These are phyloP conservation scores for Drosophila triauraria DNA, from an alignment of 1,140 invertebrate genomes.

Conservation along the genomic window DNA sequence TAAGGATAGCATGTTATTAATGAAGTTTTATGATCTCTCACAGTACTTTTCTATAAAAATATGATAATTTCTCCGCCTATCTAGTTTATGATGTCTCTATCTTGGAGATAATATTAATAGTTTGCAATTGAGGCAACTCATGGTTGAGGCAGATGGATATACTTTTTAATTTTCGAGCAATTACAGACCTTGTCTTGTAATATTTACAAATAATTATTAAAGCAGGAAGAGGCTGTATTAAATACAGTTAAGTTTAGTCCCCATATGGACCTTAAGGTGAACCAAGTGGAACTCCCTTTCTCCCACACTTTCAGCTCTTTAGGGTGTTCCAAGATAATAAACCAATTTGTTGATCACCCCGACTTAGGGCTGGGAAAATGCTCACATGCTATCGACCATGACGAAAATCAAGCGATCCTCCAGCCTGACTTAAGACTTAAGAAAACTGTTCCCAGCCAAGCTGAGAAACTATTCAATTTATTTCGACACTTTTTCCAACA, in stretches of 20 bases:
- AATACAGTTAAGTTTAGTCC: background rate
- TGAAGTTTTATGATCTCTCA: slow-evolving; percentile 59
- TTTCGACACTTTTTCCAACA: slow-evolving; percentile 37
- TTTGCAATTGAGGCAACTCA: slow-evolving; percentile 58
- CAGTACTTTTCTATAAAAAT: slow-evolving; percentile 29
- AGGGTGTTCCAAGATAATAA: slow-evolving; percentile 19
- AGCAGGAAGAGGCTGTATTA: background rate
- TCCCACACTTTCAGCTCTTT: background rate
- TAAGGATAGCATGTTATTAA: slow-evolving; percentile 64
- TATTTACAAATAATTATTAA: background rate
- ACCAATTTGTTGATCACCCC: slow-evolving; percentile 30
- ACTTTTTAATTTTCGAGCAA: background rate
- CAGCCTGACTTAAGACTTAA: slow-evolving; percentile 1
- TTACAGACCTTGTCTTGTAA: background rate
- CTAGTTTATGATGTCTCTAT: slow-evolving; percentile 62
- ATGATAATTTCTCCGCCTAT: slow-evolving; percentile 62
- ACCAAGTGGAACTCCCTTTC: slow-evolving; percentile 13
- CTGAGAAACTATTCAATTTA: slow-evolving; percentile 39
- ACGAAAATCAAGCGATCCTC: slow-evolving; percentile 29
- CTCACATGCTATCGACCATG: slow-evolving; percentile 36
- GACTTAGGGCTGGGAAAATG: slow-evolving; percentile 30
- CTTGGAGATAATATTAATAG: slow-evolving; percentile 44
- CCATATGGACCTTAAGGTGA: background rate
- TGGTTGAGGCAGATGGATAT: slow-evolving; percentile 29
- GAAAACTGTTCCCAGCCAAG: slow-evolving; percentile 32